Evolutionary conservation across 1,140 invertebrate genomes (phyloP).

Genomic region (Caenorhabditis brenneri): DNA sequence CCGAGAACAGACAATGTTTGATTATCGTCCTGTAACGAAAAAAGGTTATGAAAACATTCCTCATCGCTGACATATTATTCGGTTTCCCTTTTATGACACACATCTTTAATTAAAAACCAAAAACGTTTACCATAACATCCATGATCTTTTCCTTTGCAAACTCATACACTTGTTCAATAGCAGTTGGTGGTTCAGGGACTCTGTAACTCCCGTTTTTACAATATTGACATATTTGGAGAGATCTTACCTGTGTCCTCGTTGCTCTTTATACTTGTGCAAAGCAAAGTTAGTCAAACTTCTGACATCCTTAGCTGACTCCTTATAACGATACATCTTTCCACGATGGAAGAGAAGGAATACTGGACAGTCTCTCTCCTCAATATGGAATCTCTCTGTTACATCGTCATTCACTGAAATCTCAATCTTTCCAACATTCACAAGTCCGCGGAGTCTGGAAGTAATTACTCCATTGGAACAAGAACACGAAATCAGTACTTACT

Average conservation of each 20-base stretch:
- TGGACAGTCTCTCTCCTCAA: constrained; percentile 68
- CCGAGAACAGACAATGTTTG: constrained; percentile 66
- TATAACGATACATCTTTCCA: constrained; percentile 71
- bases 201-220: constrained; percentile 56
- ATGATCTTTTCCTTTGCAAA: constrained; percentile 62
- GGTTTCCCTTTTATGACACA: no score
- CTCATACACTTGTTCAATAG: constrained; percentile 69
- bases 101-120: background rate
- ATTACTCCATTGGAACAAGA: background rate
- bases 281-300: constrained; percentile 66
- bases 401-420: constrained; percentile 69
- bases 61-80: no score
- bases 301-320: constrained; percentile 68
- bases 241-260: constrained; percentile 49
- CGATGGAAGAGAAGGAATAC: constrained; percentile 70
- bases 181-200: constrained; percentile 70
- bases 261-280: constrained; percentile 69
- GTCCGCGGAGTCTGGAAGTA: constrained; percentile 62
- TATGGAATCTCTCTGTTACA: constrained; percentile 66
- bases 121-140: constrained; percentile 60
- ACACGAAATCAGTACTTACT: constrained; percentile 55
- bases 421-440: constrained; percentile 70
- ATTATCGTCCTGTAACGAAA: constrained; percentile 65
- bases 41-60: constrained; percentile 20
- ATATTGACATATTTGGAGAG: no score